Percentiles rank a stretch among this genome's conserved stretches.
Conservation (phyloP, 2,888 invertebrate genomes). For the Pycnomerus fuliginosus region DNA sequence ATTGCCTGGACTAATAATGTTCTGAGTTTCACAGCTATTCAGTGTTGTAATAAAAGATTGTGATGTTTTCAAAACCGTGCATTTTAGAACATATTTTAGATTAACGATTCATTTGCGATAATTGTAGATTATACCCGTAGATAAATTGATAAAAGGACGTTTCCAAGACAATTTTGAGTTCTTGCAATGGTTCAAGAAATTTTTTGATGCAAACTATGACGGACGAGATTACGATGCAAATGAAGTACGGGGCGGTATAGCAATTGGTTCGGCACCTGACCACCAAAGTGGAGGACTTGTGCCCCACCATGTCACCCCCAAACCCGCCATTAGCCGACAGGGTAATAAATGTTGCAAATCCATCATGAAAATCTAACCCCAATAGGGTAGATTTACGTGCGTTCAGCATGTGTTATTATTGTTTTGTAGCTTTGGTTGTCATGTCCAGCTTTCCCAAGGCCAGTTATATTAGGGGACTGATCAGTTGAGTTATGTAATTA, state of each 20-base stretch:
- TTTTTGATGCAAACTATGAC: slow-evolving; percentile 99
- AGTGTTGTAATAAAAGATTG: too few species aligned
- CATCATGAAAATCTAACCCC: too few species aligned
- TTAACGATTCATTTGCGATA: slow-evolving; percentile 23
- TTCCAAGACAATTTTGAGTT: slow-evolving; percentile 99
- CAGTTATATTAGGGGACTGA: too few species aligned
- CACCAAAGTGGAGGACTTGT: slow-evolving; percentile 33
- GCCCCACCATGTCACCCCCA: slow-evolving; percentile 41
- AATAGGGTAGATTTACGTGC: too few species aligned
- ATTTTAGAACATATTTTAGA: slow-evolving; percentile 6
- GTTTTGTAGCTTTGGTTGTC: too few species aligned
- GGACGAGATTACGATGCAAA: slow-evolving; percentile 94
- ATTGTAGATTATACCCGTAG: slow-evolving; percentile 95
- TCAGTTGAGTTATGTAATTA: too few species aligned
- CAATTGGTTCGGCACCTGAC: slow-evolving; percentile 70
- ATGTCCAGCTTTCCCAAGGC: too few species aligned
- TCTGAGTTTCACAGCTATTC: too few species aligned
- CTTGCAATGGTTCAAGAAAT: slow-evolving; percentile 99
- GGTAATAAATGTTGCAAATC: too few species aligned
- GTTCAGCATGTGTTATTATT: too few species aligned
- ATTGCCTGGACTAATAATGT: too few species aligned
- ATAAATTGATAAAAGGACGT: slow-evolving; percentile 97
- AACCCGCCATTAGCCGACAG: slow-evolving; percentile 31
- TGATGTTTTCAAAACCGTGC: too few species aligned
- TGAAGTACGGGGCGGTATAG: slow-evolving; percentile 81